A percentile compares a stretch with the other conserved stretches of the same genome.
These are phyloP conservation scores for Perognathus longimembris DNA, from an alignment of 2,113 vertebrate genomes.

Conservation along the genomic window DNA sequence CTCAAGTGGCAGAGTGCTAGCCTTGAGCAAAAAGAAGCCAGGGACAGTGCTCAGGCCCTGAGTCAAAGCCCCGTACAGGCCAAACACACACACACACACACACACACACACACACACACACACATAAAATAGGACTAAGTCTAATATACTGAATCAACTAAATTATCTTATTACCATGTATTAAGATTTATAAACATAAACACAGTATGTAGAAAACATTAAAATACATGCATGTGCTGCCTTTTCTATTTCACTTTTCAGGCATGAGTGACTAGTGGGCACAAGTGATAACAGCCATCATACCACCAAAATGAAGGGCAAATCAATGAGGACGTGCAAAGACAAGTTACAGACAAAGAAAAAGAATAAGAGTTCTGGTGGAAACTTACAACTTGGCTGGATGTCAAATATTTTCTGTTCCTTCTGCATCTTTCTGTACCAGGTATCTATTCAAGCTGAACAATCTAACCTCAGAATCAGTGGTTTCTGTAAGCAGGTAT, in stretches of 20 bases:
- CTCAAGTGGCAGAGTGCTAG: no score
- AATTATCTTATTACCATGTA: neutral
- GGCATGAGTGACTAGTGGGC: neutral
- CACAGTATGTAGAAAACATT: neutral
- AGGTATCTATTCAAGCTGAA: neutral
- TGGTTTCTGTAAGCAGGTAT: neutral
- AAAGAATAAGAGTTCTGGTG: neutral
- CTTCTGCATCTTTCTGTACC: neutral
- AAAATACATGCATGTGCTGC: neutral
- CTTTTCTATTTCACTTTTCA: neutral
- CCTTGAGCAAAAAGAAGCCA: no score
- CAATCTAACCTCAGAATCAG: neutral
- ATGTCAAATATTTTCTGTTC: neutral
- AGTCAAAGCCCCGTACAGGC: no score
- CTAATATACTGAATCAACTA: neutral
- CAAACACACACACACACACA: no score
- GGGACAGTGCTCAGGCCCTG: no score
- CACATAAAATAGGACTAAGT: neutral
- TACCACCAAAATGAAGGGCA: neutral
- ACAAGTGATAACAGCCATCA: neutral
- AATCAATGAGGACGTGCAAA: neutral
- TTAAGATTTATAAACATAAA: neutral
- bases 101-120: no score
- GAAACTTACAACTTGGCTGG: neutral
- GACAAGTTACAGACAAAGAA: neutral